Conservation (phyloP, 2,888 invertebrate species). For the Lasiommata megera region DNA sequence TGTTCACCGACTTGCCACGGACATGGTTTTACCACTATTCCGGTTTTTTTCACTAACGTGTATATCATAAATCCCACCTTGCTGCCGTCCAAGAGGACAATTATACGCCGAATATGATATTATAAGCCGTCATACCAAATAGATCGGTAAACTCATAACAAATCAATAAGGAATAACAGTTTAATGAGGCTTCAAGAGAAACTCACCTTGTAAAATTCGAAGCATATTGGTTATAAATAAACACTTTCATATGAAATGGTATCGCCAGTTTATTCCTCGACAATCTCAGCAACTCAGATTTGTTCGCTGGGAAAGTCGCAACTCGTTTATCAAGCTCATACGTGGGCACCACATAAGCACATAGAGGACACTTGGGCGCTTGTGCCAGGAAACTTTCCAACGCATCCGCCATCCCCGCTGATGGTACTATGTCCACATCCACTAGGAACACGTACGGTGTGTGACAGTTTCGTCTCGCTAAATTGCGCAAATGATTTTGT, state of each 20-base stretch:
- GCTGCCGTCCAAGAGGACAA: too few relatives aligned
- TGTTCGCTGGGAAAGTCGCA: slow-evolving; percentile 88
- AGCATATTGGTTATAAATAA: slow-evolving; percentile 95
- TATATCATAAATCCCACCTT: too few relatives aligned
- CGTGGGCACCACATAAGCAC: slow-evolving; percentile 95
- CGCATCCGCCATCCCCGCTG: slow-evolving; percentile 85
- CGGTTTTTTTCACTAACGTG: too few relatives aligned
- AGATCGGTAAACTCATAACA: too few relatives aligned
- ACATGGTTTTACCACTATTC: too few relatives aligned
- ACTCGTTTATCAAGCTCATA: slow-evolving; percentile 92
- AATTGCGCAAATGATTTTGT: slow-evolving; percentile 93
- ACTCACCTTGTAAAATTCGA: slow-evolving; percentile 92
- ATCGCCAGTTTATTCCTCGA: slow-evolving; percentile 90
- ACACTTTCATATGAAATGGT: slow-evolving; percentile 95
- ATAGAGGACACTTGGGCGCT: slow-evolving; percentile 82
- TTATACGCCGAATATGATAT: too few relatives aligned
- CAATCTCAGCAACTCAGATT: slow-evolving; percentile 87
- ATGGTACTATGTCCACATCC: slow-evolving; percentile 94
- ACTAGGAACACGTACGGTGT: slow-evolving; percentile 90
- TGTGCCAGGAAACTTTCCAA: slow-evolving; percentile 85
- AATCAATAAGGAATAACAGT: not conserved
- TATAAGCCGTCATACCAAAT: too few relatives aligned
- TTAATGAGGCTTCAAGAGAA: not conserved
- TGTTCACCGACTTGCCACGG: too few relatives aligned
- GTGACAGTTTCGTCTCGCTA: slow-evolving; percentile 92